phyloP scores from a whole-genome alignment of 2,888 invertebrate genomes.

The Drosophila anomelani region DNA sequence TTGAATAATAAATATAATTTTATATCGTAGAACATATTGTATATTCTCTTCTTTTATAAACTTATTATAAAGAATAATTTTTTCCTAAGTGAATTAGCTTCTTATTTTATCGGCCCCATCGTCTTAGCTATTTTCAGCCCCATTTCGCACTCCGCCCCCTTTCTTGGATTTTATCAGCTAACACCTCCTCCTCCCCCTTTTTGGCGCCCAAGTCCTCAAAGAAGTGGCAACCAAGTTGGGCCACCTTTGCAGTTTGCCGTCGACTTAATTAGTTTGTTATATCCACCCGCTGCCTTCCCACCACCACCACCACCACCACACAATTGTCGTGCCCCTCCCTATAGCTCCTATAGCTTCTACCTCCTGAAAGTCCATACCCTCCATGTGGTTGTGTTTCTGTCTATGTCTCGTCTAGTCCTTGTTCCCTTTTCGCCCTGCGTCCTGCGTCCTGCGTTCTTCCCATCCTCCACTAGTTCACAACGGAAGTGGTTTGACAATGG shows the following conservation, averaged over 20 bases:
- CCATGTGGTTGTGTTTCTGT: slow-evolving; percentile 43
- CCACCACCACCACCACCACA: slow-evolving; percentile 4
- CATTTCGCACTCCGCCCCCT: neutral
- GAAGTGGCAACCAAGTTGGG: slow-evolving; percentile 41
- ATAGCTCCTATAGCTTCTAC: neutral
- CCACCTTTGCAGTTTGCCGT: slow-evolving; percentile 60
- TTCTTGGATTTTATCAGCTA: neutral
- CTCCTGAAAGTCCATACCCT: neutral
- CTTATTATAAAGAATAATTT: neutral
- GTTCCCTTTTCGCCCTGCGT: slow-evolving; percentile 4
- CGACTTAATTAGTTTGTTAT: slow-evolving; percentile 78
- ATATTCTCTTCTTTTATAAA: neutral
- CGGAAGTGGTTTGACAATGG: slow-evolving; percentile 79
- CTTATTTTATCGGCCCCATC: neutral
- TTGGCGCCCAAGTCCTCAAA: slow-evolving; percentile 6
- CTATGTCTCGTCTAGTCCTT: slow-evolving; percentile 47
- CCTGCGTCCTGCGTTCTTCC: neutral
- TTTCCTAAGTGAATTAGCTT: neutral
- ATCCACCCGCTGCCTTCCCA: slow-evolving; percentile 36
- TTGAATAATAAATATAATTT: too few relatives aligned
- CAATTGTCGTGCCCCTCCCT: neutral
- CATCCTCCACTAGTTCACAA: slow-evolving; percentile 31
- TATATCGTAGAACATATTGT: too few relatives aligned
- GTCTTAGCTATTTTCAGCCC: slow-evolving; percentile 3
- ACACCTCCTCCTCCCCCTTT: neutral